phyloP scores from a whole-genome alignment of 1,140 invertebrate species.

The Chionoecetes opilio region DNA sequence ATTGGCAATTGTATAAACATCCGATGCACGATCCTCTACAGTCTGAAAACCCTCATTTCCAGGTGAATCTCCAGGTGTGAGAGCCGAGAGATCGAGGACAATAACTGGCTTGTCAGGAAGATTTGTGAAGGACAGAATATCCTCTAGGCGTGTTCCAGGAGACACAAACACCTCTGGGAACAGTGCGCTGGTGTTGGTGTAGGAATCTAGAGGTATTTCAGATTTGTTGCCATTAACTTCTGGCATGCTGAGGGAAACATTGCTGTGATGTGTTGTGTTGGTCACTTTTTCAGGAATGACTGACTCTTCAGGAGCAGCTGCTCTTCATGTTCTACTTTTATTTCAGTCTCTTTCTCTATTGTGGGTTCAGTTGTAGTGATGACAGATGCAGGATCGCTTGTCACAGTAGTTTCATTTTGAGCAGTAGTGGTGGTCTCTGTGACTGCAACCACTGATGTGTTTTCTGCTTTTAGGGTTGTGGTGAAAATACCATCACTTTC shows the following conservation, averaged over 20 bases:
- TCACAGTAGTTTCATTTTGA: neutral
- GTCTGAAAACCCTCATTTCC: constrained; percentile 61
- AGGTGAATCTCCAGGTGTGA: constrained; percentile 68
- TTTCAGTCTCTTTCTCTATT: neutral
- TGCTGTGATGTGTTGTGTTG: neutral
- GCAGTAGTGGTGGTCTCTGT: neutral
- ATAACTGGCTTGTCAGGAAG: neutral
- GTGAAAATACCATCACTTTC: too few species aligned
- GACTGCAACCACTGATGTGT: neutral
- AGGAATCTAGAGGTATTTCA: neutral
- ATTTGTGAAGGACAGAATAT: constrained; percentile 48
- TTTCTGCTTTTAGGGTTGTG: neutral
- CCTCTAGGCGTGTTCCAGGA: constrained; percentile 67
- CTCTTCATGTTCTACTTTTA: neutral
- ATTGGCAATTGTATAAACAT: neutral
- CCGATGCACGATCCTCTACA: neutral
- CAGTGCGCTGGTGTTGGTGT: neutral
- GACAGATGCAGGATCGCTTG: neutral
- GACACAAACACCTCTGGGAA: constrained; percentile 61
- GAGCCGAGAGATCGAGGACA: constrained; percentile 56
- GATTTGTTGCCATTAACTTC: neutral
- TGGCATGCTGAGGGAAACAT: neutral
- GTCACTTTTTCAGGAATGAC: neutral
- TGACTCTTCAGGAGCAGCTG: neutral
- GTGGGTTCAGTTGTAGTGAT: neutral